Percentiles rank a stretch among this genome's conserved stretches.
phyloP scores from a whole-genome alignment of 2,113 vertebrate genomes.

The Gnathonemus echidnorhynchus region DNA sequence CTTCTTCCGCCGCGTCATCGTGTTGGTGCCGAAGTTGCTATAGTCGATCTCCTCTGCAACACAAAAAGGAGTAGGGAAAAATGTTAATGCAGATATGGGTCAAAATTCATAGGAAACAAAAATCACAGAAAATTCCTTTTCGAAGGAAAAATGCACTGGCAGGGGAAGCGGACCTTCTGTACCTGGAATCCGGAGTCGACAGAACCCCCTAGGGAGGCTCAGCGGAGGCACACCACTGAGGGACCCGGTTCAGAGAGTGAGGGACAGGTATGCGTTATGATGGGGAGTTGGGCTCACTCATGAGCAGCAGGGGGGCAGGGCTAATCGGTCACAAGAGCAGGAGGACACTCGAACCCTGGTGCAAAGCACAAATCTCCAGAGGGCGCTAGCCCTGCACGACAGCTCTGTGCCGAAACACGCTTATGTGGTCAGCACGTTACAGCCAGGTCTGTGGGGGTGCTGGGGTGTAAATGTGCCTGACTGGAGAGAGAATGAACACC shows the following conservation, averaged over 20 bases:
- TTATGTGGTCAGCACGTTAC: background rate
- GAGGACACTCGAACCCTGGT: background rate
- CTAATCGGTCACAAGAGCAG: background rate
- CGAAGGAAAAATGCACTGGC: background rate
- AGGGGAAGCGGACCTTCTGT: background rate
- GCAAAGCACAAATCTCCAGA: background rate
- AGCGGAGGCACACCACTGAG: background rate
- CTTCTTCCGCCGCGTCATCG: conserved; percentile 79
- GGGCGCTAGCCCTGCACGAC: background rate
- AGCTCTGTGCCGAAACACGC: background rate
- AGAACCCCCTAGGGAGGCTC: background rate
- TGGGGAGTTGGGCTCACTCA: background rate
- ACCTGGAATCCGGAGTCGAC: background rate
- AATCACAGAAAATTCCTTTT: background rate
- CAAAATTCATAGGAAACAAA: background rate
- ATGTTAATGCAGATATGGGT: too few species aligned
- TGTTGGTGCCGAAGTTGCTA: conserved; percentile 78
- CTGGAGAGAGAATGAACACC: background rate
- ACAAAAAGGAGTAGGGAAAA: conserved; percentile 15
- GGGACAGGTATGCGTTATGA: background rate
- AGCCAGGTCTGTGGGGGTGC: background rate
- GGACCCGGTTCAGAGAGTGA: background rate
- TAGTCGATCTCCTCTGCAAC: conserved; percentile 92
- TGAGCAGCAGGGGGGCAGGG: background rate
- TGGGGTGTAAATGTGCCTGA: background rate